Conservation (phyloP, 2,888 invertebrate genomes). For the Brenthis hecate region DNA sequence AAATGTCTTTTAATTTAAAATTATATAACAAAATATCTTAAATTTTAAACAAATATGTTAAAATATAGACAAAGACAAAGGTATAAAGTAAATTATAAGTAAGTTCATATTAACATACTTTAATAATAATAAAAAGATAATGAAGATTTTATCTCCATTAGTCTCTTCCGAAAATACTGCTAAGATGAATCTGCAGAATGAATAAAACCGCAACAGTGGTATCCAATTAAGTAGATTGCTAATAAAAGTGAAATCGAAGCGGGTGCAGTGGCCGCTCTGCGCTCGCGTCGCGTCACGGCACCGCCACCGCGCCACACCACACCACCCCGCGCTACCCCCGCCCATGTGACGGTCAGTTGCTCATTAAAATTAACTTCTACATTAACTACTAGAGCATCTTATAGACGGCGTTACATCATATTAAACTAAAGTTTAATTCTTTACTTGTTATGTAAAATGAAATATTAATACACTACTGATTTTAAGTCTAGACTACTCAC, state of each 20-base stretch:
- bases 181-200: constrained; percentile 75
- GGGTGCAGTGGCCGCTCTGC: constrained; percentile 77
- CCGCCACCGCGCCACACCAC: constrained; percentile 1
- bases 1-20: too few species aligned
- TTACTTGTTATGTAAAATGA: too few species aligned
- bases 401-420: constrained; percentile 11
- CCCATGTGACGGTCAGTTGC: background rate
- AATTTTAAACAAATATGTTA: too few species aligned
- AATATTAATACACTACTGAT: too few species aligned
- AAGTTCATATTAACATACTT: too few species aligned
- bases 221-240: constrained; percentile 82
- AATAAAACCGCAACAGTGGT: constrained; percentile 78
- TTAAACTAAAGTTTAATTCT: background rate
- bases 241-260: constrained; percentile 82
- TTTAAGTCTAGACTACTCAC: too few species aligned
- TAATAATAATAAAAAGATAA: constrained; percentile 15
- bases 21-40: too few species aligned
- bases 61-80: constrained; percentile 3
- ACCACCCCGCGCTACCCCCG: constrained; percentile 9
- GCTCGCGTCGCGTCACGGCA: constrained; percentile 32
- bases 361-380: too few species aligned
- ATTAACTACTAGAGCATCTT: too few species aligned
- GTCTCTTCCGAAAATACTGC: constrained; percentile 48
- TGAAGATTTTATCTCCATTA: constrained; percentile 25
- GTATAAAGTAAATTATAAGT: too few species aligned